Conservation (phyloP, 64 coral and sea anemone genomes). For the Montipora capricornis region DNA sequence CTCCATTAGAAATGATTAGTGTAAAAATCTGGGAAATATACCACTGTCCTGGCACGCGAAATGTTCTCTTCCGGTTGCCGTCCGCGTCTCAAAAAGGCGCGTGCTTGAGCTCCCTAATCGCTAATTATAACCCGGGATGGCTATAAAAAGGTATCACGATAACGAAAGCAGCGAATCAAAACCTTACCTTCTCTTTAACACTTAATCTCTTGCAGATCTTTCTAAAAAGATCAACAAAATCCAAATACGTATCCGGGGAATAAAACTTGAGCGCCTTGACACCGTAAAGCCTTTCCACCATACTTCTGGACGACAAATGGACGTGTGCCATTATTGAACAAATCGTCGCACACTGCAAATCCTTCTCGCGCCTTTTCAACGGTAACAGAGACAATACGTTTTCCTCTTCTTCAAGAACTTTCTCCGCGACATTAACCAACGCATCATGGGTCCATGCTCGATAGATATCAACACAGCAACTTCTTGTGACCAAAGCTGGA, state of each 20-base stretch:
- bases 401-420: slow-evolving; percentile 62
- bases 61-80: too few species aligned
- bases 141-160: too few species aligned
- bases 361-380: slow-evolving; percentile 48
- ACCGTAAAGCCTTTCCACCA: slow-evolving; percentile 76
- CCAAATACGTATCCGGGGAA: slow-evolving; percentile 80
- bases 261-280: slow-evolving; percentile 76
- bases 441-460: slow-evolving; percentile 81
- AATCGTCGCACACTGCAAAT: slow-evolving; percentile 58
- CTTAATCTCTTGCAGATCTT: slow-evolving; percentile 81
- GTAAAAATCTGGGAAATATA: too few species aligned
- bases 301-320: slow-evolving; percentile 75
- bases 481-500: slow-evolving; percentile 79
- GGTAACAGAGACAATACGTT: slow-evolving; percentile 54
- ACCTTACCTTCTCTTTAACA: slow-evolving; percentile 73
- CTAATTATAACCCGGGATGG: background rate
- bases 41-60: too few species aligned
- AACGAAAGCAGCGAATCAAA: too few species aligned
- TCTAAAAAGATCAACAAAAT: slow-evolving; percentile 89
- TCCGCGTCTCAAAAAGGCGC: too few species aligned
- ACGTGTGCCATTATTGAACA: slow-evolving; percentile 98
- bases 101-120: too few species aligned
- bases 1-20: too few species aligned
- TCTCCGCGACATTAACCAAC: slow-evolving; percentile 79
- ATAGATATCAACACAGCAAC: slow-evolving; percentile 92